These are phyloP conservation scores for Enteromius treurensis DNA, from an alignment of 2,797 vertebrate genomes.

Conservation along the genomic window DNA sequence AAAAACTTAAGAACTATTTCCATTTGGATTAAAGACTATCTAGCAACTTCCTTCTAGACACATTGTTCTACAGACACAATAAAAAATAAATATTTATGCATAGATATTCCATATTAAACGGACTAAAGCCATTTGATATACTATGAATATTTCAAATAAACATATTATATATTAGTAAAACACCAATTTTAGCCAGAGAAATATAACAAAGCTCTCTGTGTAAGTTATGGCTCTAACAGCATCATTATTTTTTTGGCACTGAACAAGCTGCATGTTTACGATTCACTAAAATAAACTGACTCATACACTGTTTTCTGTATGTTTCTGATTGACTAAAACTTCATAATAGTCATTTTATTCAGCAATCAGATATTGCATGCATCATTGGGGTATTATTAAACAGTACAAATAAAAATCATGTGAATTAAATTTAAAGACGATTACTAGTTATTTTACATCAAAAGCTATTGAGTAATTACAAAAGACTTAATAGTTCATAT, in stretches of 20 bases:
- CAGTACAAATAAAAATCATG: background rate
- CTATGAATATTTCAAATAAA: background rate
- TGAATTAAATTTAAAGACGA: background rate
- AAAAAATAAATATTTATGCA: background rate
- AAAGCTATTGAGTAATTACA: background rate
- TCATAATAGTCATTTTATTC: background rate
- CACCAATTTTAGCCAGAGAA: background rate
- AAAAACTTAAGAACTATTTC: background rate
- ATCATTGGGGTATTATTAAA: background rate
- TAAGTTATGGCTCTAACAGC: background rate
- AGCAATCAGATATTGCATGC: background rate
- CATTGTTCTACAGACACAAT: no score
- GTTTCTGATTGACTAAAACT: background rate
- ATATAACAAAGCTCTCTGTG: background rate
- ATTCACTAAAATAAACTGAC: background rate
- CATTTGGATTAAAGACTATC: background rate
- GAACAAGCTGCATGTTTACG: background rate
- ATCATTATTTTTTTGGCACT: background rate
- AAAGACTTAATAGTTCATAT: background rate
- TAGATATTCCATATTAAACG: background rate
- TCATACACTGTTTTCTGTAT: background rate
- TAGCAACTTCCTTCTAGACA: background rate
- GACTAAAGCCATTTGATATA: background rate
- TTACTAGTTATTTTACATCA: background rate
- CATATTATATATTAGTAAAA: background rate